phyloP scores from a whole-genome alignment of 2,113 vertebrate species.

The Mormoops blainvillei region DNA sequence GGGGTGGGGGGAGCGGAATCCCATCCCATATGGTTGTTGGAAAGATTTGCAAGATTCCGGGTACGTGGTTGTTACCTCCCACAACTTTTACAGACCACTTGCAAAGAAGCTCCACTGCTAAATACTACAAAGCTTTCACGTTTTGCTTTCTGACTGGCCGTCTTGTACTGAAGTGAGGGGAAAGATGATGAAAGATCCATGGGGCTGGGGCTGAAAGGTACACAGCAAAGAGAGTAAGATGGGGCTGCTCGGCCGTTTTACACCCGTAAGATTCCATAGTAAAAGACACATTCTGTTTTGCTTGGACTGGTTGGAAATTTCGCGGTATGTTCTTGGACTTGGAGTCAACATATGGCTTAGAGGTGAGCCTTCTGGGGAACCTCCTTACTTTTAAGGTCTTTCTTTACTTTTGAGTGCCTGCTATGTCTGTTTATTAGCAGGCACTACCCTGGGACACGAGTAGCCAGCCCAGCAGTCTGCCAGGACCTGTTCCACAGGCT shows the following conservation, averaged over 20 bases:
- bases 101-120: neutral
- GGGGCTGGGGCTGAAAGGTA: neutral
- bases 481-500: neutral
- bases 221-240: neutral
- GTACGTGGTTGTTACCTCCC: too few relatives aligned
- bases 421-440: neutral
- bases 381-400: neutral
- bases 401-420: neutral
- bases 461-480: neutral
- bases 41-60: neutral
- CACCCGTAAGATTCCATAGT: neutral
- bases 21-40: neutral
- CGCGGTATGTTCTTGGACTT: neutral
- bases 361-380: neutral
- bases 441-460: neutral
- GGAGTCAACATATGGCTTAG: neutral
- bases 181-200: too few relatives aligned
- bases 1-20: neutral
- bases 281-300: neutral
- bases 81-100: neutral
- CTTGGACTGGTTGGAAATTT: neutral
- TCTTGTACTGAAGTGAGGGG: neutral
- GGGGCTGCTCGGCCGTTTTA: neutral
- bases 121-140: too few relatives aligned
- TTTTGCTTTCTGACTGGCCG: neutral